Base-by-base conservation (phyloP, 2,797 vertebrate genomes). In the Diplodus puntazzo region DNA sequence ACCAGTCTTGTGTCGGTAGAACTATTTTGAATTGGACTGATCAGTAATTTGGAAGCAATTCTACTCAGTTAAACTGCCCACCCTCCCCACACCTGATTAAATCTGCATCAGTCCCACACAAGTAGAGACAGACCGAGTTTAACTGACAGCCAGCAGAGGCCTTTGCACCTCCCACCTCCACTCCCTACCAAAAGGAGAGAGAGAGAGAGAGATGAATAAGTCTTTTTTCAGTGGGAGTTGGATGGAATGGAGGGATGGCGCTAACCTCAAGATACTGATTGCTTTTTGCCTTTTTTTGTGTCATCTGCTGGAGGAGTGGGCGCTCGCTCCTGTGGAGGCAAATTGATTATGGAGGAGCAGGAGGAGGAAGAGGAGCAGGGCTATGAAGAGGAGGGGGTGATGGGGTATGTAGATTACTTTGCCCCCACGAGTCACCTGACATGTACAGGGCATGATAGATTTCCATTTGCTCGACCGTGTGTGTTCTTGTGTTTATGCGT, bases 401-500 rank as follows among this genome's bases (percentile, higher is more conserved):
- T n/a, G 88, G 88, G 84, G 75, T 94, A 94, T 94, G 94, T 93
- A 95, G 92, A 95, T 96, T 90, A 92, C 89, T 75, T 81, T 94
- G 92, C 91, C 91, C 91, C 89, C 88, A 65, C 20, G 84, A 93
- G 91, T 88, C 88, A 92, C 85, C 92, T 88, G 92, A 92, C 92
- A 88, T 93, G 92, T 88, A 90, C 88, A 86, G 93, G 93, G 84
- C 93, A 94, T 92, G 92, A 94, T 94, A 89, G 94, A 96, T 96
- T 97, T 96, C 95, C 95, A 97, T 97, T 96, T 96, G 74, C 87
- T 87, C 81, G 74, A 70, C 85, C 58, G 73, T 70, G 61, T 71
- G 43, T 48, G 30, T 42, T 30, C 25, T 2, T 20, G 53, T 34
- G 18, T 59, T 18, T 73, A 59, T 69, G 52, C 79, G 82, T 48